Percentiles rank a stretch among this genome's conserved stretches.
Conservation (phyloP, 1,140 invertebrate genomes). For the Trypoxylus dichotomus region DNA sequence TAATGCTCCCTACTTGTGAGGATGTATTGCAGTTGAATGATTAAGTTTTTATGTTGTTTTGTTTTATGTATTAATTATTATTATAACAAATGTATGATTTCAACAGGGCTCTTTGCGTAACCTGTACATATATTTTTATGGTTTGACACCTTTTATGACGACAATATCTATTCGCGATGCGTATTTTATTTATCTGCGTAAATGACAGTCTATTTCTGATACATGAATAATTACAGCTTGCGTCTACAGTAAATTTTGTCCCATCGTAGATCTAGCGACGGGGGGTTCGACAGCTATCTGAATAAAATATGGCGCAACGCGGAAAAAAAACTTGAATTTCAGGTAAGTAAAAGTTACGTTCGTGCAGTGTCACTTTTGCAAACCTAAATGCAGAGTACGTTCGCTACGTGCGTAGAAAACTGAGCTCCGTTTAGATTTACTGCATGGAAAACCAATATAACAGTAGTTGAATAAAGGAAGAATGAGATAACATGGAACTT, state of each 20-base stretch:
- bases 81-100: no score
- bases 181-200: not conserved
- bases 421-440: not conserved
- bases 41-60: no score
- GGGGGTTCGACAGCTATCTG: slow-evolving; percentile 6
- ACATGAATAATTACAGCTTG: slow-evolving; percentile 2
- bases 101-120: no score
- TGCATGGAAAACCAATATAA: not conserved
- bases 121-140: not conserved
- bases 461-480: not conserved
- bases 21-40: no score
- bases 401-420: slow-evolving; percentile 1
- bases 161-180: not conserved
- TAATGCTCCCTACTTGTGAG: no score
- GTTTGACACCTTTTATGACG: not conserved
- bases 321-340: slow-evolving; percentile 16
- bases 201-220: not conserved
- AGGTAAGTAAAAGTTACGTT: not conserved
- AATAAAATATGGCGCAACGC: slow-evolving; percentile 18
- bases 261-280: not conserved
- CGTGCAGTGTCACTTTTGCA: slow-evolving; percentile 3
- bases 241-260: not conserved
- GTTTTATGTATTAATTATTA: no score
- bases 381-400: not conserved
- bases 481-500: no score